Base-by-base conservation (phyloP, 2,113 vertebrate genomes). In the Drymodes brunneopygia region DNA sequence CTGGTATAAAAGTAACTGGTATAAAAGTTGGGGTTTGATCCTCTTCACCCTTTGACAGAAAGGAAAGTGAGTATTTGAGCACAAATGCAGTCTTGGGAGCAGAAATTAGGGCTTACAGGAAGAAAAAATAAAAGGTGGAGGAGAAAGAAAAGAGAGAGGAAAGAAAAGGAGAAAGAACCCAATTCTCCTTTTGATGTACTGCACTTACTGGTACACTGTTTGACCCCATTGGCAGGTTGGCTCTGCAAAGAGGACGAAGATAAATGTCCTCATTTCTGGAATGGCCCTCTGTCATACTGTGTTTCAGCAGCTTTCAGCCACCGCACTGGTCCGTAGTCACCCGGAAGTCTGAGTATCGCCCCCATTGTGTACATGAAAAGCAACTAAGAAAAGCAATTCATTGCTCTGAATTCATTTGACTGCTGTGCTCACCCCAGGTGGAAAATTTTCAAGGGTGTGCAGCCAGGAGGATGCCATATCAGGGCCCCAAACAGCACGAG, bases 401-500 rank as follows among this genome's bases (percentile, higher is more conserved):
- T 40, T 81, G 58, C 27, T 91, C 81, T 89, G 69, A 81, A 58
- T 89, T 87, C 35, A 25, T 11, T n/a, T 31, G 58, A 65, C 28
- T 57, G 60, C 45, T 61, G 20, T 48, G 31, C 45, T 86, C 31
- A 27, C 11, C 7, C 33, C 60, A 27, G 29, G 70, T 54, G 88
- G 90, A 93, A 95, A 89, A 81, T 87, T 94, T 94, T 94, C 88
- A 91, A 91, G 94, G 81, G 23, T 65, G 20, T 44, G 31, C 69
- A 36, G 65, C n/a, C 22, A 73, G 60, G 9, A 86, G 54, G 42
- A 84, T 57, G 60, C 69, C 23, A 42, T 36, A 57, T 56, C n/a
- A 40, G 31, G 70, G 87, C 67, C 10, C 12, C 0, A 0, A 2
- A 36, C 36, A 36, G 69, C 19, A 56, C 0, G 0, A 18, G 22